Evolutionary conservation across 2,888 invertebrate species (phyloP).

Genomic region (Drosophila tanythrix): DNA sequence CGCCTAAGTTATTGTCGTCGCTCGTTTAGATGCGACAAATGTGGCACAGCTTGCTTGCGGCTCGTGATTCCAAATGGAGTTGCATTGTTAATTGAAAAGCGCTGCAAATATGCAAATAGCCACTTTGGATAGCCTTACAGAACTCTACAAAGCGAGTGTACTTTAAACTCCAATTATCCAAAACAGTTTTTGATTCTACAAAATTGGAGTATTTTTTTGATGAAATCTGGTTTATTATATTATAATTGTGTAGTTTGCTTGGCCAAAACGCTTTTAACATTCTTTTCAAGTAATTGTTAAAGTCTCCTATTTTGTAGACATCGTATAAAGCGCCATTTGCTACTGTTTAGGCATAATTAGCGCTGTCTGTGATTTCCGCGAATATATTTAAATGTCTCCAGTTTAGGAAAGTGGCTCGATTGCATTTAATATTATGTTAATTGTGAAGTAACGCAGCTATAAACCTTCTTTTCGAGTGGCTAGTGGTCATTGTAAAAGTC

Average conservation of each 20-base stretch:
- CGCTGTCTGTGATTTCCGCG: not conserved
- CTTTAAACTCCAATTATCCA: not conserved
- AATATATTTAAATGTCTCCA: slow-evolving; percentile 13
- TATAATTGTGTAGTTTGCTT: not conserved
- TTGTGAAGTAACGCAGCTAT: not conserved
- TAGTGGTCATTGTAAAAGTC: slow-evolving; percentile 34
- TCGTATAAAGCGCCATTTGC: not conserved
- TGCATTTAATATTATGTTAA: slow-evolving; percentile 24
- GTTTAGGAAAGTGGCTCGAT: slow-evolving; percentile 1
- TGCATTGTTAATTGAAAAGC: slow-evolving; percentile 17
- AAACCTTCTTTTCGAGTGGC: slow-evolving; percentile 4
- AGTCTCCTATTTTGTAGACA: not conserved
- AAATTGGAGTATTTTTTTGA: not conserved
- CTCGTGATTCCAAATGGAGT: slow-evolving; percentile 24
- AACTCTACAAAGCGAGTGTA: not conserved
- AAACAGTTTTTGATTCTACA: not conserved
- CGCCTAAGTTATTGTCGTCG: slow-evolving; percentile 54
- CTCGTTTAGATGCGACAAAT: slow-evolving; percentile 64
- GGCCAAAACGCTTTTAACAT: too few relatives aligned
- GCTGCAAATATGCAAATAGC: not conserved
- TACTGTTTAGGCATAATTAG: not conserved
- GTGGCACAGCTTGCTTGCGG: slow-evolving; percentile 52
- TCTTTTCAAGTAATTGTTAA: not conserved
- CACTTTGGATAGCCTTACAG: not conserved
- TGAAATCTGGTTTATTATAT: not conserved